Evolutionary conservation across 2,797 vertebrate species (phyloP).

Genomic region (Ibycter americanus): DNA sequence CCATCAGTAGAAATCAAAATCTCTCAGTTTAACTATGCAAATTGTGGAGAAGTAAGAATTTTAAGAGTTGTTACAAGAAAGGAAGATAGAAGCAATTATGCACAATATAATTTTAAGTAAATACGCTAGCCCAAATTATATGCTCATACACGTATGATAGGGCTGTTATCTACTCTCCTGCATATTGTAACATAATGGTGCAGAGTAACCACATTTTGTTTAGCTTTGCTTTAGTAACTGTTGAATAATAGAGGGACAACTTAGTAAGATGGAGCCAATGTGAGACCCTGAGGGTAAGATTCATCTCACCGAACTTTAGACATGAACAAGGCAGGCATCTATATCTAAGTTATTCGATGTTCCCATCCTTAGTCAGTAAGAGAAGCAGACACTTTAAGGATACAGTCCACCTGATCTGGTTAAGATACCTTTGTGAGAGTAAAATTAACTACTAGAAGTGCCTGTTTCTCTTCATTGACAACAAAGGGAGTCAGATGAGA

Average conservation of each 20-base stretch:
- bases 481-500: not conserved
- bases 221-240: not conserved
- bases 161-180: not conserved
- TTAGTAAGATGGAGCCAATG: not conserved
- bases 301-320: not conserved
- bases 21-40: not conserved
- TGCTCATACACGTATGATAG: not conserved
- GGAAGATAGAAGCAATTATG: constrained; percentile 3
- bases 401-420: not conserved
- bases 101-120: not conserved
- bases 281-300: not conserved
- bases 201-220: not conserved
- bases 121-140: not conserved
- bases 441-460: not conserved
- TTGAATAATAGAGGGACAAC: not conserved
- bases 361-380: not conserved
- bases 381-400: constrained; percentile 14
- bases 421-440: not conserved
- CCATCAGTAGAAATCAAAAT: constrained; percentile 8
- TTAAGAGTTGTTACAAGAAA: not conserved
- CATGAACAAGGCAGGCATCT: not conserved
- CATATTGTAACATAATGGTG: not conserved
- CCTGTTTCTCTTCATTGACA: constrained; percentile 17
- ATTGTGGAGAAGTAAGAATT: not conserved
- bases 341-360: not conserved